Base-by-base conservation (phyloP, 2,113 vertebrate species). In the Odontophorus gujanensis region DNA sequence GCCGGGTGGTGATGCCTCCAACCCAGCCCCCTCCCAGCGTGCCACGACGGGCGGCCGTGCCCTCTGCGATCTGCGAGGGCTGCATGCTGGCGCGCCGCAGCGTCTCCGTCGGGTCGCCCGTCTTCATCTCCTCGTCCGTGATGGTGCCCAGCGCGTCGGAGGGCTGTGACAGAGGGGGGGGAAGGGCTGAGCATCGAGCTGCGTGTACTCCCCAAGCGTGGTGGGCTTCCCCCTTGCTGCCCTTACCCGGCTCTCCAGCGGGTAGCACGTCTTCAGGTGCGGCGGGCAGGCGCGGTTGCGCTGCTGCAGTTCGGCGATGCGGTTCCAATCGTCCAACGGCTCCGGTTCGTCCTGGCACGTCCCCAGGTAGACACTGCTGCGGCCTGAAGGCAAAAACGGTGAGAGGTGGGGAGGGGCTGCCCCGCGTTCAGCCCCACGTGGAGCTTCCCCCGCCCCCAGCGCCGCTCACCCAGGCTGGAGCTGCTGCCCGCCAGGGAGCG, bases 251-350 rank as follows among this genome's bases (percentile, higher is more conserved):
- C 97, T 98, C 97, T 99, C 99, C 85, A 99, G 80, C 0, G 99
- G 98, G 78, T 99, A 99, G 96, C 98, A 99, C 97, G 98, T 99
- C 97, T 99, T 99, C 12, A 99, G 89, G 81, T 99, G 99, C 0
- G 98, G 99, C 0, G 98, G 98, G 11, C 98, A 98, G 12, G 97
- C 96, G 24, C 97, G 97, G 86, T 99, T 99, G 36, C 99, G 98
- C 66, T 98, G 95, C 97, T 99, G 99, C 24, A 99, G 90, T 95
- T 99, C 99, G 0, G 98, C 99, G 1, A 99, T 98, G 53, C 99
- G 98, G 94, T 97, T 98, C 99, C 99, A 99, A 61, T 99, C 98
- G 0, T 98, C 97, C 32, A 96, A 86, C 14, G 96, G 97, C 1
- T 99, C 99, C 0, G 99, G 99, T 76, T 99, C 99, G 1, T 99